Base-by-base conservation (phyloP, 2,888 invertebrate species). In the Conops quadrifasciatus region DNA sequence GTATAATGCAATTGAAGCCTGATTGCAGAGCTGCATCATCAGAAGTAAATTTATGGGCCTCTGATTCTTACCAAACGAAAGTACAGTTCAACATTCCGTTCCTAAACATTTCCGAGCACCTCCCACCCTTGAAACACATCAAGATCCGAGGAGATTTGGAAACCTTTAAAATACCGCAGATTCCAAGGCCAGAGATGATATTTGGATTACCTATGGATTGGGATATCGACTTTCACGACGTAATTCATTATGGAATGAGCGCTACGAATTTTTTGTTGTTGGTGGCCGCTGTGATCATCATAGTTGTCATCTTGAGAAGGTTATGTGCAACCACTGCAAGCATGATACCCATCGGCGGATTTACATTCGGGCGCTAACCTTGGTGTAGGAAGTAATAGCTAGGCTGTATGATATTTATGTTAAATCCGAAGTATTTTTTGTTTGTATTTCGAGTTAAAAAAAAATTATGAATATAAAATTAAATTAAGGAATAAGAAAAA, bases 351-450 rank as follows among this genome's bases (percentile, higher is more conserved):
- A 21, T 56, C 53, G 53, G 53, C 53, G 53, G 53, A 56, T 56
- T 56, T 56, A 13, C 53, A 56, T 56, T 56, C 53, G 53, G 53
- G 53, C 53, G 53, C 53, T 56, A 56, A 56, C 53, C 53, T 56
- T 56, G 21, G 24, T 56, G 19, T 56, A 56, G 21, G 5, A 56
- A 56, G 36, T 21, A 56, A 21, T 56, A 56, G 21, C 53, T 19
- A 56, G 49, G 49, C 49, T 49, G 19, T 5, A 56, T 21, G 5
- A 56, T 1, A 56, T 19, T 56, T 56, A 21, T n/a, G 5, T 19
- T 24, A 56, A 56, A 56, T 36, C 36, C 36, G 36, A 56, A 56
- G 21, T 11, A 21, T 56, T 21, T 21, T 13, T 56, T 21, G 5
- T 9, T 21, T 56, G 21, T 21, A 56, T 56, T n/a, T 56, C 24